A percentile compares a stretch with the other conserved stretches of the same genome.
These are phyloP conservation scores for Hirtodrosophila histrioides DNA, from an alignment of 2,888 invertebrate species.

Conservation along the genomic window DNA sequence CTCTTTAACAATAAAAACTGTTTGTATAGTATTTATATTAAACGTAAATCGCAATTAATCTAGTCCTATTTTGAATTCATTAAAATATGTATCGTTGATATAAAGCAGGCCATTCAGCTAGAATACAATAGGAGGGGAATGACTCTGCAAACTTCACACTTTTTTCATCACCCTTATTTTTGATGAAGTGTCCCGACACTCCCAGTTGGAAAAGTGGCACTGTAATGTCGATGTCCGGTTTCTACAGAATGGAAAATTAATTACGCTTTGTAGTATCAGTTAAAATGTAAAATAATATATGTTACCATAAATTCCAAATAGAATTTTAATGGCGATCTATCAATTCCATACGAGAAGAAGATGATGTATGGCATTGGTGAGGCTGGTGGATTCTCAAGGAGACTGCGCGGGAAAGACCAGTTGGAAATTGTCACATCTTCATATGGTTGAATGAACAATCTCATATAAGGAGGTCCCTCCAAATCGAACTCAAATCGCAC, in stretches of 20 bases:
- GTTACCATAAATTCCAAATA: constrained; percentile 64
- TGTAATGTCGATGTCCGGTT: constrained; percentile 56
- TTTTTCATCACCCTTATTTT: constrained; percentile 82
- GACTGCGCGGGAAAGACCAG: constrained; percentile 73
- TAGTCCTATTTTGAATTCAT: neutral
- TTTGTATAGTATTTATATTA: neutral
- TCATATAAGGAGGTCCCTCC: constrained; percentile 74
- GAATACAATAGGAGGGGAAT: constrained; percentile 85
- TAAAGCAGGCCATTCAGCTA: constrained; percentile 85
- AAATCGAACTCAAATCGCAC: constrained; percentile 67
- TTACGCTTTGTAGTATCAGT: neutral
- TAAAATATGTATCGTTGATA: constrained; percentile 83
- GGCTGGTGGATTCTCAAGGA: constrained; percentile 56
- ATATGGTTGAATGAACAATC: constrained; percentile 70
- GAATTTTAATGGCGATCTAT: constrained; percentile 68
- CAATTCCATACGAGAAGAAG: constrained; percentile 67
- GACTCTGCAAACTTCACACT: constrained; percentile 82
- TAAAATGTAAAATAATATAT: neutral
- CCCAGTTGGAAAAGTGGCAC: constrained; percentile 83
- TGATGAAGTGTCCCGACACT: constrained; percentile 84
- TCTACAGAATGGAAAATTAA: constrained; percentile 25
- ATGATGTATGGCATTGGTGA: constrained; percentile 73
- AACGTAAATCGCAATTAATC: no score
- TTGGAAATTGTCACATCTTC: constrained; percentile 60
- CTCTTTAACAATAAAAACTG: no score